Conservation (phyloP, 2,888 invertebrate species). For the Hirtodrosophila histrioides region DNA sequence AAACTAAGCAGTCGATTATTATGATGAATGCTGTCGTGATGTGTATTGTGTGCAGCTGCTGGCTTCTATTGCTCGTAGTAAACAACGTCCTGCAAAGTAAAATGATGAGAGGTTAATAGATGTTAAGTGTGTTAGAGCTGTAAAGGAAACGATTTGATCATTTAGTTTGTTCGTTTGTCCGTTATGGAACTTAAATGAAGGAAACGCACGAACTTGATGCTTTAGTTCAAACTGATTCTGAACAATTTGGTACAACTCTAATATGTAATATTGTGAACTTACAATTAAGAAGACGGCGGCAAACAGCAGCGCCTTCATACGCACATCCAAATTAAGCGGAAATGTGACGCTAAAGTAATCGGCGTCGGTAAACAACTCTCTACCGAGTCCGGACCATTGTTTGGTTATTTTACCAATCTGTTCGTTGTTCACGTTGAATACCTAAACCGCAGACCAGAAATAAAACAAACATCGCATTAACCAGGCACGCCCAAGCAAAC, state of each 20-base stretch:
- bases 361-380: constrained; percentile 92
- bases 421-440: constrained; percentile 89
- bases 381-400: constrained; percentile 91
- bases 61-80: constrained; percentile 45
- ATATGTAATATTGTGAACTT: constrained; percentile 82
- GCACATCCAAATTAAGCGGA: constrained; percentile 93
- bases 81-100: constrained; percentile 38
- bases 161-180: too few relatives aligned
- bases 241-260: too few relatives aligned
- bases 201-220: too few relatives aligned
- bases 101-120: neutral
- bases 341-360: constrained; percentile 94
- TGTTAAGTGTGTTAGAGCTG: neutral
- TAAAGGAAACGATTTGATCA: too few relatives aligned
- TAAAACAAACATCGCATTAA: constrained; percentile 24
- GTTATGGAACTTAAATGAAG: too few relatives aligned
- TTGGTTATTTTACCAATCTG: constrained; percentile 93
- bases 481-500: constrained; percentile 17
- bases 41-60: too few relatives aligned
- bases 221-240: too few relatives aligned
- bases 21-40: constrained; percentile 4
- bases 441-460: constrained; percentile 84
- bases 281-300: constrained; percentile 91
- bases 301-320: constrained; percentile 90
- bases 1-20: constrained; percentile 52